These are phyloP conservation scores for Pseudomugil gertrudae DNA, from an alignment of 2,797 vertebrate species.

Conservation along the genomic window DNA sequence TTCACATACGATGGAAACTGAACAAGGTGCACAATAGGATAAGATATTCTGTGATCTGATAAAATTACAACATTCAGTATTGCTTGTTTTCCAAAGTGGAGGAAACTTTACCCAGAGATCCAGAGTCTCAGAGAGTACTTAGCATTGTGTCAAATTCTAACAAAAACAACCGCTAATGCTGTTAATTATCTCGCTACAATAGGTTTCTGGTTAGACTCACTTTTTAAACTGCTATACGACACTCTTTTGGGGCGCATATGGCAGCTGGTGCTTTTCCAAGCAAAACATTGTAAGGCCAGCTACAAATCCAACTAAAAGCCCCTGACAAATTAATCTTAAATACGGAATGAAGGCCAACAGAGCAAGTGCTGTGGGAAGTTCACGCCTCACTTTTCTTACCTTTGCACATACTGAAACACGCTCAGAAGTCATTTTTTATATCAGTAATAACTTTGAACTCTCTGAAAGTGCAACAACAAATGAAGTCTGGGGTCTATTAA, in stretches of 20 bases:
- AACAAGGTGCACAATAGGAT: neutral
- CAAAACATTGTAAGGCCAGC: constrained; percentile 53
- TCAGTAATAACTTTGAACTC: neutral
- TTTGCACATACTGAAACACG: constrained; percentile 16
- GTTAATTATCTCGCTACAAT: constrained; percentile 46
- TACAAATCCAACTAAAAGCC: constrained; percentile 56
- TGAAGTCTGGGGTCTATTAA: neutral
- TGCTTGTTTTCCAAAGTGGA: constrained; percentile 3
- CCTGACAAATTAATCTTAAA: constrained; percentile 72
- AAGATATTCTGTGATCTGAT: constrained; percentile 10
- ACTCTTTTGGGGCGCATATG: constrained; percentile 46
- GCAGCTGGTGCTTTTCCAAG: constrained; percentile 61
- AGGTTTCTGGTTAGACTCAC: constrained; percentile 53
- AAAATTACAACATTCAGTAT: constrained; percentile 7
- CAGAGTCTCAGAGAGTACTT: constrained; percentile 40
- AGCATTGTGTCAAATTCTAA: constrained; percentile 57
- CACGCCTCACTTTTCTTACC: constrained; percentile 6
- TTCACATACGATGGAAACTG: neutral
- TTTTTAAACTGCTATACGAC: constrained; percentile 65
- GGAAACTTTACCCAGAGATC: constrained; percentile 34
- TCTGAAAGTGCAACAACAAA: constrained; percentile 1
- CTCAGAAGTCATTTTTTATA: constrained; percentile 10
- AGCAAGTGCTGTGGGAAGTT: constrained; percentile 32
- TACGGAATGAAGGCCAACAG: constrained; percentile 46
- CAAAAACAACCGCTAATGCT: constrained; percentile 63